phyloP scores from a whole-genome alignment of 2,113 vertebrate species.

The Ailurus styani region DNA sequence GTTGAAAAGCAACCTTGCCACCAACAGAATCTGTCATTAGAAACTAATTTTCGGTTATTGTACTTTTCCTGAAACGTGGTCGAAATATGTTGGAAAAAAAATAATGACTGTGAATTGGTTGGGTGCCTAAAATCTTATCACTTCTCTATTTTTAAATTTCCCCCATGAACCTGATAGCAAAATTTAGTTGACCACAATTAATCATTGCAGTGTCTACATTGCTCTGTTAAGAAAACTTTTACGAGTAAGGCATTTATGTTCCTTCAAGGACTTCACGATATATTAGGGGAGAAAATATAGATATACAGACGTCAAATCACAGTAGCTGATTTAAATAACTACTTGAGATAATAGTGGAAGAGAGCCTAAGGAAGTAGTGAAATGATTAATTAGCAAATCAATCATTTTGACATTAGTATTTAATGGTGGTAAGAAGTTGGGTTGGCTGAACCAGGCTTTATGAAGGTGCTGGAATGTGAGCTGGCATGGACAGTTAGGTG shows the following conservation, averaged over 20 bases:
- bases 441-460: neutral
- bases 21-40: neutral
- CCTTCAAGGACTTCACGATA: neutral
- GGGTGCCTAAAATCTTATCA: neutral
- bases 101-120: neutral
- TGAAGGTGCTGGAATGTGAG: neutral
- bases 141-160: neutral
- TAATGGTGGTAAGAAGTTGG: neutral
- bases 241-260: neutral
- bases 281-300: neutral
- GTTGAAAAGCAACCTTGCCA: neutral
- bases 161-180: neutral
- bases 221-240: neutral
- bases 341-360: neutral
- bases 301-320: neutral
- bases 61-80: neutral
- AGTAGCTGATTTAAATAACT: slow-evolving; percentile 6
- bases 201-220: neutral
- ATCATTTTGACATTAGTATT: neutral
- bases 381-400: slow-evolving; percentile 24
- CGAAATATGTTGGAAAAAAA: neutral
- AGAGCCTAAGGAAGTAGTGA: neutral
- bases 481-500: neutral
- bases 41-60: neutral
- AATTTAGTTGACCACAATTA: neutral